A percentile compares a stretch with the other conserved stretches of the same genome.
These are phyloP conservation scores for Urocitellus parryii DNA, from an alignment of 2,113 vertebrate species.

Conservation along the genomic window DNA sequence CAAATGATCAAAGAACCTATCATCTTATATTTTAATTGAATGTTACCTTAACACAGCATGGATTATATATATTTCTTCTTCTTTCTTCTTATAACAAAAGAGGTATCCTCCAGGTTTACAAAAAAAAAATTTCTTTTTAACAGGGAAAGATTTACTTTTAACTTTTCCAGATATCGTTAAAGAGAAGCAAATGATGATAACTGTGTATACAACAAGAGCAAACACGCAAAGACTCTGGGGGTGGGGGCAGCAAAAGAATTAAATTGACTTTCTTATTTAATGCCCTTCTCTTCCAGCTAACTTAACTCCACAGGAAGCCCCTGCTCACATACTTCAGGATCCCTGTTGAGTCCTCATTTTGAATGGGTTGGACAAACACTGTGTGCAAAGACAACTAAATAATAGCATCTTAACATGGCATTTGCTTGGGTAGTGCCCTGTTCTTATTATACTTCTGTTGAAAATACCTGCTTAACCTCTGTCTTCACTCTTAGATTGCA, in stretches of 20 bases:
- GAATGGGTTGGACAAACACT: neutral
- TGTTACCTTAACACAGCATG: neutral
- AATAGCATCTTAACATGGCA: neutral
- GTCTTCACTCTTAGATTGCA: neutral
- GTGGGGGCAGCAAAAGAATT: neutral
- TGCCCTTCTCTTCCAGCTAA: neutral
- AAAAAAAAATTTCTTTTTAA: neutral
- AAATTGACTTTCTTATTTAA: neutral
- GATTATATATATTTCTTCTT: neutral
- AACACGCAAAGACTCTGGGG: neutral
- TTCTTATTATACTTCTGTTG: neutral
- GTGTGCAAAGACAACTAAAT: neutral
- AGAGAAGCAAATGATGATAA: neutral
- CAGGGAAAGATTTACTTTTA: neutral
- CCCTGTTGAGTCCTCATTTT: neutral
- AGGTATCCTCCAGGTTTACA: neutral
- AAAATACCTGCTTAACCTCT: neutral
- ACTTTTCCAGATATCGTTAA: neutral
- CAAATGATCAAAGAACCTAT: neutral
- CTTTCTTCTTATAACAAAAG: neutral
- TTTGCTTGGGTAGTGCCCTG: neutral
- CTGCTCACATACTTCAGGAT: neutral
- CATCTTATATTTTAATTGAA: neutral
- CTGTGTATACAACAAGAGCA: neutral
- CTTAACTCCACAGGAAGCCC: neutral